Percentiles rank a stretch among this genome's conserved stretches.
phyloP scores from a whole-genome alignment of 2,113 vertebrate species.

The Malurus alboscapulatus region DNA sequence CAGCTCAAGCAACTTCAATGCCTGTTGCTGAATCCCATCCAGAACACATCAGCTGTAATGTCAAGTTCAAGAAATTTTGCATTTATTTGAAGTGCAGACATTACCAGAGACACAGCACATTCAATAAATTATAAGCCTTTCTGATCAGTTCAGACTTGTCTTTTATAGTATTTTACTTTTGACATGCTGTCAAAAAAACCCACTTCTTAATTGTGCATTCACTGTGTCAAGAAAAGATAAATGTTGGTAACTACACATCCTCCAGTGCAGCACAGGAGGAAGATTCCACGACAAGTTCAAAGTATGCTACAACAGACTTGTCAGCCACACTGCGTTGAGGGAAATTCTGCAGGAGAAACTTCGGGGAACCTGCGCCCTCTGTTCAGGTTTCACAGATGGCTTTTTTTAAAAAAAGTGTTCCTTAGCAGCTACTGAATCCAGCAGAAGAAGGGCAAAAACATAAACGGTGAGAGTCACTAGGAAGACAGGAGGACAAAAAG shows the following conservation, averaged over 20 bases:
- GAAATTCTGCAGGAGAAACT: not conserved
- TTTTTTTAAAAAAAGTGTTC: not conserved
- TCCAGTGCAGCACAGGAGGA: not conserved
- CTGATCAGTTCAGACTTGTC: not conserved
- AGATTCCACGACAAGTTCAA: not conserved
- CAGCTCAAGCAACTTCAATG: not conserved
- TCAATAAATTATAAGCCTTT: not conserved
- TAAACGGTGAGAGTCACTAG: not conserved
- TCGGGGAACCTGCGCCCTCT: not conserved
- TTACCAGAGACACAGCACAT: not conserved
- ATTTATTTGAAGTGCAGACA: not conserved
- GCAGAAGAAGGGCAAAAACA: not conserved
- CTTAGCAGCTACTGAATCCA: not conserved
- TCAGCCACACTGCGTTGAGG: not conserved
- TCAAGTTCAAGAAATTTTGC: not conserved
- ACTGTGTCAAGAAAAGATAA: not conserved
- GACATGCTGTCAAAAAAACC: not conserved
- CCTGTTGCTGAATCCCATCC: not conserved
- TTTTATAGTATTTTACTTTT: not conserved
- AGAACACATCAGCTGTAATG: not conserved
- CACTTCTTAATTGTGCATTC: not conserved
- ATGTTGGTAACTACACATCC: not conserved
- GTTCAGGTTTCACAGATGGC: not conserved
- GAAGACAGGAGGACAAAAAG: conserved; percentile 10
- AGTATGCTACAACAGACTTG: not conserved